Evolutionary conservation across 2,797 vertebrate genomes (phyloP).

Genomic region (Podargus strigoides): DNA sequence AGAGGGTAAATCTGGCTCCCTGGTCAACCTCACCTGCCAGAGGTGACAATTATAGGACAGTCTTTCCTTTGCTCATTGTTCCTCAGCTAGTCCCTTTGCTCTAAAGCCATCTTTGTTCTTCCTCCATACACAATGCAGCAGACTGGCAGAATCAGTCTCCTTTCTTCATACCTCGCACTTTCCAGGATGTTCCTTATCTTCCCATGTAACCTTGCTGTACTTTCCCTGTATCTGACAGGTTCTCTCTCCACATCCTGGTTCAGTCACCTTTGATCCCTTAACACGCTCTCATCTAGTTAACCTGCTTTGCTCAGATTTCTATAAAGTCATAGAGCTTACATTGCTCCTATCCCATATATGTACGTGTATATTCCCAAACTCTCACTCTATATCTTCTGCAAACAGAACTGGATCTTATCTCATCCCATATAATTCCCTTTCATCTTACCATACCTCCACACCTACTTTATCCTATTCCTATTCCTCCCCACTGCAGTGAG

Average conservation of each 20-base stretch:
- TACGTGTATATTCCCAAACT: not conserved
- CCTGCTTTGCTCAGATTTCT: not conserved
- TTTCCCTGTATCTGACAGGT: not conserved
- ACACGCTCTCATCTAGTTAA: not conserved
- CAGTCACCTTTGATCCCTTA: not conserved
- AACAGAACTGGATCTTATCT: not conserved
- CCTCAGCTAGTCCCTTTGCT: not conserved
- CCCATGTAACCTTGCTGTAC: not conserved
- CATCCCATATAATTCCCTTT: not conserved
- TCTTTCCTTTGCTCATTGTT: not conserved
- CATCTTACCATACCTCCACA: not conserved
- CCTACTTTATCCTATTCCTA: not conserved
- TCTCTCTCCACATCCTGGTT: not conserved
- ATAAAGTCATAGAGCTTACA: not conserved
- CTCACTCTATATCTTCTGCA: not conserved
- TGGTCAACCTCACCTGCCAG: not conserved
- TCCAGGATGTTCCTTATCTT: not conserved
- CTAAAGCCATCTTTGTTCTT: not conserved
- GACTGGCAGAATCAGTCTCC: fast-evolving
- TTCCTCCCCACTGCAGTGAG: not conserved
- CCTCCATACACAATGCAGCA: not conserved
- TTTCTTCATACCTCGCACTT: not conserved
- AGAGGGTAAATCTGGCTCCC: not conserved
- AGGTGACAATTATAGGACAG: fast-evolving
- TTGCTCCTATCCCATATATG: not conserved